Conservation (phyloP, 2,888 invertebrate species). For the Apodemia zela region DNA sequence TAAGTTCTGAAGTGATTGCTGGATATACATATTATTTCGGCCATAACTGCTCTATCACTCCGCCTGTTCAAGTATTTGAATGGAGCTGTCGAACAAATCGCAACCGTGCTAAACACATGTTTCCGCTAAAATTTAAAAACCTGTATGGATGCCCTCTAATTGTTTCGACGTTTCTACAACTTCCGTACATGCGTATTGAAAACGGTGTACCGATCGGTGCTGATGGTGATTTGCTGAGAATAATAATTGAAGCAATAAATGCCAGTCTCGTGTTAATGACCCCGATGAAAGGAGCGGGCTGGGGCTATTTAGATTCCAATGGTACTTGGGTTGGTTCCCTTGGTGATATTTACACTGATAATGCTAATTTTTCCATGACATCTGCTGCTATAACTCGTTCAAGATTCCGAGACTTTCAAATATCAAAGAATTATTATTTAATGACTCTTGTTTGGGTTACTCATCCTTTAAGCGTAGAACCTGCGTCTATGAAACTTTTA, state of each 20-base stretch:
- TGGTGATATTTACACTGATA: constrained; percentile 51
- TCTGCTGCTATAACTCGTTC: constrained; percentile 52
- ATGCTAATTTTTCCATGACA: constrained; percentile 64
- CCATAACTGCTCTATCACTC: constrained; percentile 29
- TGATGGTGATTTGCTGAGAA: constrained; percentile 54
- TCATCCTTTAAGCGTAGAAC: constrained; percentile 45
- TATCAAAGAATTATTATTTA: constrained; percentile 48
- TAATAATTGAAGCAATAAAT: constrained; percentile 51
- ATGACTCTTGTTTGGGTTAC: constrained; percentile 52
- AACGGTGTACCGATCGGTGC: constrained; percentile 48
- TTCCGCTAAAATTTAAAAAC: constrained; percentile 49
- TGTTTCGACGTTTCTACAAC: constrained; percentile 56
- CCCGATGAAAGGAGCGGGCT: constrained; percentile 49
- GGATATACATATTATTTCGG: constrained; percentile 49
- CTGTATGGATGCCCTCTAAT: constrained; percentile 50
- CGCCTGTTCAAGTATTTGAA: not conserved
- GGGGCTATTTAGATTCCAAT: constrained; percentile 51
- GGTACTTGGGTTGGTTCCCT: constrained; percentile 63
- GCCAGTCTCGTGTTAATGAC: constrained; percentile 49
- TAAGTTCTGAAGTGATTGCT: constrained; percentile 29
- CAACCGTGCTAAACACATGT: constrained; percentile 32
- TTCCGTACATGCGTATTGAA: constrained; percentile 52
- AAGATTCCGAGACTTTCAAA: constrained; percentile 51
- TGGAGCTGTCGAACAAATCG: not conserved
- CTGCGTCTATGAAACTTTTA: constrained; percentile 54